Conservation (phyloP, 1,140 invertebrate species). For the Trachelipus rathkii region DNA sequence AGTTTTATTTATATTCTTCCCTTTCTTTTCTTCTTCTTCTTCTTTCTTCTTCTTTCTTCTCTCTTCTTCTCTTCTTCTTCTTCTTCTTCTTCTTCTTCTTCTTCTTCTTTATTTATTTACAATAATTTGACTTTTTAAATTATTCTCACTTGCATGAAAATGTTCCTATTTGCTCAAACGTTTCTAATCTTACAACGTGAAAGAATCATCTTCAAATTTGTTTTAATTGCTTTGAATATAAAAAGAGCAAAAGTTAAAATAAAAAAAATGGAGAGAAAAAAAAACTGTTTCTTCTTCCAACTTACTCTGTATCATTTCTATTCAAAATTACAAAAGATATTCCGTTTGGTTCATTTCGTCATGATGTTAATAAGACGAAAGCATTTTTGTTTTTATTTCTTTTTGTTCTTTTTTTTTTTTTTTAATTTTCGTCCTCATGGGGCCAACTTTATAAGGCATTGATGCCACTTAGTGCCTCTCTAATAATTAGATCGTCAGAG, state of each 20-base stretch:
- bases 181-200: no score
- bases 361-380: background rate
- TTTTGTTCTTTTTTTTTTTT: no score
- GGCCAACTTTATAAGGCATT: background rate
- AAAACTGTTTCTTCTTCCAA: background rate
- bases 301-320: background rate
- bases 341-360: background rate
- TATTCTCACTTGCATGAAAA: no score
- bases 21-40: background rate
- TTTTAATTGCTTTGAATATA: no score
- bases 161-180: no score
- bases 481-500: conserved; percentile 13
- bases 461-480: conserved; percentile 7
- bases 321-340: conserved; percentile 3
- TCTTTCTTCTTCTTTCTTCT: background rate
- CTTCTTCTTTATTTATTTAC: no score
- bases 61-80: background rate
- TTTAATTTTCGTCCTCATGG: background rate
- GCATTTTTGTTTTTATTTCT: background rate
- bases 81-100: no score
- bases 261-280: background rate
- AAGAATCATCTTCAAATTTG: no score
- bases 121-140: no score
- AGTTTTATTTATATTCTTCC: background rate
- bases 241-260: background rate